These are phyloP conservation scores for Oryzias javanicus DNA, from an alignment of 2,113 vertebrate species.

Conservation along the genomic window DNA sequence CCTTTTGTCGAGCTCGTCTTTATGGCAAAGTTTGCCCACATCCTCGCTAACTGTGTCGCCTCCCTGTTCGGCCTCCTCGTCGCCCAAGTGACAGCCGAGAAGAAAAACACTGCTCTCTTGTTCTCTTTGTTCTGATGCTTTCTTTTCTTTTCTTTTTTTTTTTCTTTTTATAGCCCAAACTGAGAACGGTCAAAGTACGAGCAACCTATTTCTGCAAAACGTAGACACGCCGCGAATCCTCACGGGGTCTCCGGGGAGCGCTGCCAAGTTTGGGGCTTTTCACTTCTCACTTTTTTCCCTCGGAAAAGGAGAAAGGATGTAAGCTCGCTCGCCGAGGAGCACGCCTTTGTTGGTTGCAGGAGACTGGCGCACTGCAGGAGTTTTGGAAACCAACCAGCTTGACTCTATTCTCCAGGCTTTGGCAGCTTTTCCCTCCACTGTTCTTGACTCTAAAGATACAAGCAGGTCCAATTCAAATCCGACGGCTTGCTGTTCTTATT, in stretches of 20 bases:
- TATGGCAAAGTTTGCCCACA: conserved; percentile 67
- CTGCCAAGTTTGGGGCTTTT: conserved; percentile 64
- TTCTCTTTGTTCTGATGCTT: conserved; percentile 54
- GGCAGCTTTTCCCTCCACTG: conserved; percentile 41
- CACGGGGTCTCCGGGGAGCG: conserved; percentile 50
- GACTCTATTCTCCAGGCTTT: conserved; percentile 50
- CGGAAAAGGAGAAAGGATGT: conserved; percentile 48
- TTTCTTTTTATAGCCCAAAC: conserved; percentile 9
- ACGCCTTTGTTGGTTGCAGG: conserved; percentile 59
- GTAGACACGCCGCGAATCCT: conserved; percentile 49
- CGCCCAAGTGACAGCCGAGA: conserved; percentile 43
- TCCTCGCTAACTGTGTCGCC: conserved; percentile 38
- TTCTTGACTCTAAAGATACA: conserved; percentile 44
- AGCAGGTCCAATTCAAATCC: conserved; percentile 54
- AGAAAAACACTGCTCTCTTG: conserved; percentile 64
- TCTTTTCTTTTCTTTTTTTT: conserved; percentile 10
- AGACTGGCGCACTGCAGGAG: conserved; percentile 65
- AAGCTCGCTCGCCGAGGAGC: conserved; percentile 44
- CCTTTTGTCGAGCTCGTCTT: conserved; percentile 50
- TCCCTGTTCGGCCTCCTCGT: conserved; percentile 40
- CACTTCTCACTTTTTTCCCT: conserved; percentile 16
- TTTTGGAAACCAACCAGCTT: conserved; percentile 61
- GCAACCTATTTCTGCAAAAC: conserved; percentile 59
- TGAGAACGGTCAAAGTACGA: conserved; percentile 60
- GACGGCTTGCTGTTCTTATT: conserved; percentile 50